phyloP scores from a whole-genome alignment of 2,888 invertebrate species.

The Acholoe squamosa region DNA sequence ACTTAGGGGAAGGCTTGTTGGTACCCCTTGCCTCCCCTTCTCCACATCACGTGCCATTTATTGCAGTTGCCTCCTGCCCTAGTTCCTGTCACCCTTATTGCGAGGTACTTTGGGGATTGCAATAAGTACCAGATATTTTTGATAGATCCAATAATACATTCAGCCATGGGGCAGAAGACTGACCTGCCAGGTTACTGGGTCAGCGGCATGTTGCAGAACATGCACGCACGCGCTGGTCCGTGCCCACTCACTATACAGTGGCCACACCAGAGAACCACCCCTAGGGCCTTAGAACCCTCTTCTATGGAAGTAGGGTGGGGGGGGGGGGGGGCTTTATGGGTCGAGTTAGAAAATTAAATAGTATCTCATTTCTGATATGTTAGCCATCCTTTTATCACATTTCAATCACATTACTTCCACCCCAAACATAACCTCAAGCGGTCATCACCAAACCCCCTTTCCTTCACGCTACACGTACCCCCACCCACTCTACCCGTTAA shows the following conservation, averaged over 20 bases:
- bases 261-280: neutral
- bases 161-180: neutral
- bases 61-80: neutral
- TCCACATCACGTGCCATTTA: neutral
- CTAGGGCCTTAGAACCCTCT: too few species aligned
- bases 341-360: too few species aligned
- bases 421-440: neutral
- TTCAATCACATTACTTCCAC: neutral
- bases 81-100: neutral
- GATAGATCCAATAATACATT: slow-evolving; percentile 49
- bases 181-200: slow-evolving; percentile 33
- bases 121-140: slow-evolving; percentile 35
- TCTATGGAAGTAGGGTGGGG: too few species aligned
- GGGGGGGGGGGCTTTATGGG: too few species aligned
- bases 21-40: neutral
- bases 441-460: neutral
- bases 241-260: neutral
- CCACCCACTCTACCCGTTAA: neutral
- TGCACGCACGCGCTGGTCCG: too few species aligned
- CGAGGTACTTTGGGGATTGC: neutral
- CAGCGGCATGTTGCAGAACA: neutral
- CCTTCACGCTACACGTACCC: neutral
- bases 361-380: neutral
- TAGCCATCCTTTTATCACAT: neutral
- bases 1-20: neutral